These are phyloP conservation scores for Thryonomys swinderianus DNA, from an alignment of 2,113 vertebrate species.

Conservation along the genomic window DNA sequence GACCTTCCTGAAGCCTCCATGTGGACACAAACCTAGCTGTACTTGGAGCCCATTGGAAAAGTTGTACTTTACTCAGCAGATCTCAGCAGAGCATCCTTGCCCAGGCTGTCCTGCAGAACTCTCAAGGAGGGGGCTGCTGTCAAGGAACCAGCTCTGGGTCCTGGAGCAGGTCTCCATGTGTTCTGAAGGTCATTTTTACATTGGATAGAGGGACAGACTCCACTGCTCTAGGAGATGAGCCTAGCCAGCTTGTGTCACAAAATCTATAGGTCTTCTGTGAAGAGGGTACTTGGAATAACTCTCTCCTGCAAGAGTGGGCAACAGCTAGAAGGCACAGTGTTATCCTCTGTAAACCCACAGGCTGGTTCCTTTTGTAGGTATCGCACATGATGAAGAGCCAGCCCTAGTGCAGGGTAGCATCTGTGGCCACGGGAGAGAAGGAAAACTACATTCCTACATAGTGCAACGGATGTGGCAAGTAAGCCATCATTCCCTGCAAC, in stretches of 20 bases:
- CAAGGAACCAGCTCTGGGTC: neutral
- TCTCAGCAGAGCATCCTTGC: neutral
- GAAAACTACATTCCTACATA: neutral
- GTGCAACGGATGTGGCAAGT: neutral
- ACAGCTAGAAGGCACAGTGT: neutral
- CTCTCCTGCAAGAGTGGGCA: neutral
- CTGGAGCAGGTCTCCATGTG: neutral
- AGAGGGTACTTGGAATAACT: neutral
- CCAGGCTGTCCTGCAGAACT: neutral
- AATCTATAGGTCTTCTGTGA: neutral
- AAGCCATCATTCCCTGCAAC: neutral
- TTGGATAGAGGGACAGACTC: neutral
- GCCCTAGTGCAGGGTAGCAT: neutral
- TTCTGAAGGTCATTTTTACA: neutral
- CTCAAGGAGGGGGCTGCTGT: no score
- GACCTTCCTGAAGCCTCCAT: neutral
- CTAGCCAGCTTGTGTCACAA: neutral
- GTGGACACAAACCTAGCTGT: neutral
- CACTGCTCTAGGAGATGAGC: neutral
- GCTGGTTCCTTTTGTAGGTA: neutral
- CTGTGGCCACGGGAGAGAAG: constrained; percentile 16
- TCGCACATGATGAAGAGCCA: neutral
- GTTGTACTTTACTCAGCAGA: neutral
- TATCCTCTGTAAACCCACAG: neutral
- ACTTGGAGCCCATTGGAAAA: neutral